Evolutionary conservation across 2,113 vertebrate genomes (phyloP), one percentile per base, ranked within the genome.

Genomic region (Brachyistius frenatus): DNA sequence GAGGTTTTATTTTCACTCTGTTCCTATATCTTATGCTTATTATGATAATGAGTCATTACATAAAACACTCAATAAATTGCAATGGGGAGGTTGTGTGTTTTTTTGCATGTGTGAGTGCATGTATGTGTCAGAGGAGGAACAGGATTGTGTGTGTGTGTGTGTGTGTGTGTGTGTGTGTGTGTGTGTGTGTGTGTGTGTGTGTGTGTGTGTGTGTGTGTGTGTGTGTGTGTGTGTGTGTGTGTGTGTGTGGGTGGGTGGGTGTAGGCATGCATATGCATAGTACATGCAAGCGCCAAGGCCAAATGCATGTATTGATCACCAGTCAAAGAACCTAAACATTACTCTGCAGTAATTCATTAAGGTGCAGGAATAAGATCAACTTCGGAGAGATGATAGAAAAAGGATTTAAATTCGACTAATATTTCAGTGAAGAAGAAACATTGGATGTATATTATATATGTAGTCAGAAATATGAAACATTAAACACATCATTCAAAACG

Each of bases 41-140:
- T 89, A 87, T 85, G 78, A 81, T 88, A 91, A 91, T 86, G 80
- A 88, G 65, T 16, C 32, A 15, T 76, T 63, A 60, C 76, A 87
- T 80, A 76, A 83, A 87, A 46, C 74, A 61, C 53, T 77, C 41
- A 63, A 61, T 80, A 62, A 84, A 81, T 47, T 60, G 47, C 55
- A 81, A 13, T 79, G 57, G 8, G 16, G 36, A 76, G 54, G 60
- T 54, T 63, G 46, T 83, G 73, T 66, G 37, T 7, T 16, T 70
- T 33, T 55, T 13, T 61, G 58, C 32, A 39, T 46, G 23, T 15
- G 11, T 5, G 47, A 44, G 36, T 61, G 16, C 36, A 46, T 63
- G 23, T 44, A 9, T 50, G 30, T 60, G 6, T 35, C 16, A 15
- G 13, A 52, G 6, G 23, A 35, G 64, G 44, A 56, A 37, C 39